These are phyloP conservation scores for Anthoscopus minutus DNA, from an alignment of 2,113 vertebrate species.

Conservation along the genomic window DNA sequence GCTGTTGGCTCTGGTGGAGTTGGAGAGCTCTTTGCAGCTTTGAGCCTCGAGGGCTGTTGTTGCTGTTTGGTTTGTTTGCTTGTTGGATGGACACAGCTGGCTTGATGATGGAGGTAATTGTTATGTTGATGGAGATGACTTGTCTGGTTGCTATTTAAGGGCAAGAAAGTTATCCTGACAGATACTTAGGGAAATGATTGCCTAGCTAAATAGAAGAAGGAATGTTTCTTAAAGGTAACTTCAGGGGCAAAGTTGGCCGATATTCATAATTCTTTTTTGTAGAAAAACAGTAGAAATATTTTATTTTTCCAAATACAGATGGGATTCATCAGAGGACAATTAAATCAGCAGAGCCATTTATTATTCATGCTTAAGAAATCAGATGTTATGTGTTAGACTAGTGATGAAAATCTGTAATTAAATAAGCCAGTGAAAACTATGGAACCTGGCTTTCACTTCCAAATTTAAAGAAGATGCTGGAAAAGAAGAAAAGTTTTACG, in stretches of 20 bases:
- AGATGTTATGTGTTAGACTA: not conserved
- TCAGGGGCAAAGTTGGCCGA: not conserved
- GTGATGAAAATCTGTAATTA: conserved; percentile 8
- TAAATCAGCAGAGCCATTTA: not conserved
- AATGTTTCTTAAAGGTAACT: not conserved
- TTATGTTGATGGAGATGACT: conserved; percentile 34
- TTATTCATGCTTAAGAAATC: conserved; percentile 22
- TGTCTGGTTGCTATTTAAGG: conserved; percentile 31
- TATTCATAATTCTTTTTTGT: not conserved
- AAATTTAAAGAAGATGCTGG: not conserved
- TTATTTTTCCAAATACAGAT: not conserved
- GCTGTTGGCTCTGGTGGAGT: not conserved
- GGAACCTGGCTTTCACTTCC: not conserved
- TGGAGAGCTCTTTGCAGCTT: not conserved
- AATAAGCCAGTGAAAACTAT: not conserved
- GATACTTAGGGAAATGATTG: not conserved
- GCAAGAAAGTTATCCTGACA: not conserved
- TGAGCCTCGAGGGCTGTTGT: not conserved
- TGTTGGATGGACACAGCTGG: conserved; percentile 22
- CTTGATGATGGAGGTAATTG: not conserved
- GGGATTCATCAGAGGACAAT: not conserved
- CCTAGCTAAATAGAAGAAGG: not conserved
- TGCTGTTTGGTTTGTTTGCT: conserved; percentile 41
- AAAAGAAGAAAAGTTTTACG: not conserved
- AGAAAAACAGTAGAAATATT: conserved; percentile 1